Base-by-base conservation (phyloP, 2,113 vertebrate species). In the Odocoileus hemionus region DNA sequence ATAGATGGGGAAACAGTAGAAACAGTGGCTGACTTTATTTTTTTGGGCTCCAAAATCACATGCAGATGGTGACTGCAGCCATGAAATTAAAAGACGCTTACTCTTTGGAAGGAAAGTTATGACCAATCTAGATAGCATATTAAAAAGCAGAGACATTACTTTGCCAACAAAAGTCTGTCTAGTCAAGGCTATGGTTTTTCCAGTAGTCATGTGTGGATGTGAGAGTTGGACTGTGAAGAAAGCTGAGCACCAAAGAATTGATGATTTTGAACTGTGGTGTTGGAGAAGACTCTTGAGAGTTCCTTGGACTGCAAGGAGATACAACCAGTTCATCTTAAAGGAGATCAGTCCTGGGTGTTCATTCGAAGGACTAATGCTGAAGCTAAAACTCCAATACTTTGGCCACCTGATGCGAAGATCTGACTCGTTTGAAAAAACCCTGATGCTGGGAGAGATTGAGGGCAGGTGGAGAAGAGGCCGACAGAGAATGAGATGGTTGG, bases 11-110 rank as follows among this genome's bases (percentile, higher is more conserved):
- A 70, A 70, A 70, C n/a, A 67, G 64, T 36, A 9, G 16, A 36
- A 70, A 36, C 1, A 36, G n/a, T 36, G 16, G 7, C 64, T 19
- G 64, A 70, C 17, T 67, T 67, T 36, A 67, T 67, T 67, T 67
- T 67, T 1, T 0, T 0, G 64, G n/a, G n/a, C 64, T 21, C 33
- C n/a, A 5, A 21, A 67, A 67, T 70, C 64, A 36, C 9, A 47
- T 2, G 17, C 33, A n/a, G 33, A n/a, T 67, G 33, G 61, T 67
- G 33, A 67, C 3, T 36, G 64, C 17, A 36, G 17, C 64, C 33
- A 36, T 67, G 64, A 67, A 67, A 67, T 21, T 67, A 10, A 67
- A 67, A 70, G n/a, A 70, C 0, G 0, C 17, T 67, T 67, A 36
- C 4, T 70, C n/a, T n/a, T 36, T 70, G 4, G n/a, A 21, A 67